Evolutionary conservation across 2,888 invertebrate genomes (phyloP).

Genomic region (Scrobipalpa atriplicella): DNA sequence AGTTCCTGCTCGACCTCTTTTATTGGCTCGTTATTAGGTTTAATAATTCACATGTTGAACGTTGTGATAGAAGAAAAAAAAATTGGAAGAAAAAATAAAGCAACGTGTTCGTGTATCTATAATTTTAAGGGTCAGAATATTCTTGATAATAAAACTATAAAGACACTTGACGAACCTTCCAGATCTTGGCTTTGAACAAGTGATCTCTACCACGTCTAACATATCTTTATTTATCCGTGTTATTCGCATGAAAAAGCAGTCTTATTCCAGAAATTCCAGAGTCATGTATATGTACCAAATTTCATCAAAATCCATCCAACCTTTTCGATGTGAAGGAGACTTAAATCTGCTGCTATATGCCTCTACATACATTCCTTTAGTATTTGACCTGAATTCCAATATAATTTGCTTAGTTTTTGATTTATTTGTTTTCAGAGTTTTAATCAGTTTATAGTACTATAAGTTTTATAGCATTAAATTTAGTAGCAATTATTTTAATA

Average conservation of each 20-base stretch:
- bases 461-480: constrained; percentile 7
- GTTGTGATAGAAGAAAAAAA: neutral
- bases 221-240: neutral
- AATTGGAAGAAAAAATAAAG: neutral
- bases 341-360: neutral
- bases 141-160: neutral
- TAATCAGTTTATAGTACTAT: neutral
- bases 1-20: constrained; percentile 21
- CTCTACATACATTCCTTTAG: neutral
- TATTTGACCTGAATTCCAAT: neutral
- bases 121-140: neutral
- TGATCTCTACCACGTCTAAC: too few species aligned
- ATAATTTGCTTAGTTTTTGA: neutral
- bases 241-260: neutral
- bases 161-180: neutral
- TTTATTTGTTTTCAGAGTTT: neutral
- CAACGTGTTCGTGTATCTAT: neutral
- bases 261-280: neutral
- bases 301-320: too few species aligned
- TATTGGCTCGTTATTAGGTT: neutral
- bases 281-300: too few species aligned
- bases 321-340: too few species aligned
- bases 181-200: neutral
- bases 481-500: neutral
- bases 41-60: neutral